Percentiles rank a stretch among this genome's conserved stretches.
Evolutionary conservation across 2,797 vertebrate species (phyloP).

Genomic region (Ataeniobius toweri): DNA sequence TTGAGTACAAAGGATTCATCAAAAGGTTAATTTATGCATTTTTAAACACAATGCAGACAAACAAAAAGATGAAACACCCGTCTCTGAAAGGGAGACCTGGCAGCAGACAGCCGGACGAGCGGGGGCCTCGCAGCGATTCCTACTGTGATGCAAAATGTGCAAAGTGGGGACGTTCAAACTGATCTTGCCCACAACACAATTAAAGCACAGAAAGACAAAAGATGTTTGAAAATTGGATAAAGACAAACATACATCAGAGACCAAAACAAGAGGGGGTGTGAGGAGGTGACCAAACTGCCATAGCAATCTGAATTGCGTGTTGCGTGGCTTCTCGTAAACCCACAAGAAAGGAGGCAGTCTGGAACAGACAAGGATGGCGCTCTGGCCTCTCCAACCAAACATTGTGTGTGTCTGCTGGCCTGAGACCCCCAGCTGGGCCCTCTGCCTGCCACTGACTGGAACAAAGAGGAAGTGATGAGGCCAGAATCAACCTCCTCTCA

Average conservation of each 20-base stretch:
- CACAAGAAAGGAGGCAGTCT: conserved; percentile 71
- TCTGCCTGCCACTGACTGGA: conserved; percentile 22
- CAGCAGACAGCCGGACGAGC: conserved; percentile 57
- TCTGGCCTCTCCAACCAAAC: conserved; percentile 66
- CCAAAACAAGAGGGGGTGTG: conserved; percentile 24
- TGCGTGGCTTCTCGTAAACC: conserved; percentile 55
- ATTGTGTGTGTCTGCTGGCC: conserved; percentile 73
- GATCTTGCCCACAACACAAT: conserved; percentile 72
- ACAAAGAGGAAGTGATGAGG: conserved; percentile 69
- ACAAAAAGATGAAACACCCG: conserved; percentile 72
- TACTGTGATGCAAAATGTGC: conserved; percentile 81
- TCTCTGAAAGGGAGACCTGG: conserved; percentile 65
- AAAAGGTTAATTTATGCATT: conserved; percentile 71
- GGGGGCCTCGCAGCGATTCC: conserved; percentile 54
- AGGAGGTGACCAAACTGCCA: conserved; percentile 43
- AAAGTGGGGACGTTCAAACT: conserved; percentile 71
- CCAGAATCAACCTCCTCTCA: conserved; percentile 58
- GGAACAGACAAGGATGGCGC: conserved; percentile 64
- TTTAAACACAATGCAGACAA: conserved; percentile 63
- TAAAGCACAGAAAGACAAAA: conserved; percentile 74
- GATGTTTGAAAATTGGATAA: conserved; percentile 70
- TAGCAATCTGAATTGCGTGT: conserved; percentile 49
- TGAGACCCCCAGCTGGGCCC: conserved; percentile 69
- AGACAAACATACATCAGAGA: conserved; percentile 72
- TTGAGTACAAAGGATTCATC: conserved; percentile 41